phyloP scores from a whole-genome alignment of 2,797 vertebrate species.

The Schizopygopsis malacanthus region DNA sequence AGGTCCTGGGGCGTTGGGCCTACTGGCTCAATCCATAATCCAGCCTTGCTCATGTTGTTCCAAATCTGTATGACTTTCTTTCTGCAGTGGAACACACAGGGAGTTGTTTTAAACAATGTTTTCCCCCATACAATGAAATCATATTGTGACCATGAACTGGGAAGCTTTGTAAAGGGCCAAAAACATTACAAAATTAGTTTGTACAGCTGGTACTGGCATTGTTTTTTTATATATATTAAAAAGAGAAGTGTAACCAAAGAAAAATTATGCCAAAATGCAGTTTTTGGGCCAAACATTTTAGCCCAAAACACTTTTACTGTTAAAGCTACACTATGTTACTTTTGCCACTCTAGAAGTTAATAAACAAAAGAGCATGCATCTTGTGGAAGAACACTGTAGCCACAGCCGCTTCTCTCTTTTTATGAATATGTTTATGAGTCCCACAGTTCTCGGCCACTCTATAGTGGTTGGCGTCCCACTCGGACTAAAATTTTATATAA shows the following conservation, averaged over 20 bases:
- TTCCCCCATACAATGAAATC: not conserved
- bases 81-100: not conserved
- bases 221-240: not conserved
- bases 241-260: not conserved
- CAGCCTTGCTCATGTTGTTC: not conserved
- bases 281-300: not conserved
- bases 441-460: not conserved
- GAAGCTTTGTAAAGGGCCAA: not conserved
- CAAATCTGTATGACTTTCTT: slow-evolving; percentile 7
- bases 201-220: not conserved
- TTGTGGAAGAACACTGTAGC: not conserved
- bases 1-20: slow-evolving; percentile 20
- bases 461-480: not conserved
- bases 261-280: not conserved
- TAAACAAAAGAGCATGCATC: not conserved
- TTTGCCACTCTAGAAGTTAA: not conserved
- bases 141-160: not conserved
- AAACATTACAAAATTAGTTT: not conserved
- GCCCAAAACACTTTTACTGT: not conserved
- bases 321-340: not conserved
- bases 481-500: not conserved
- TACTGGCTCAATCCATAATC: slow-evolving; percentile 28
- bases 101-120: not conserved
- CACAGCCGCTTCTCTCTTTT: not conserved
- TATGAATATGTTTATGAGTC: not conserved